Percentiles rank a stretch among this genome's conserved stretches.
Evolutionary conservation across 2,113 vertebrate species (phyloP).

Genomic region (Passer domesticus): DNA sequence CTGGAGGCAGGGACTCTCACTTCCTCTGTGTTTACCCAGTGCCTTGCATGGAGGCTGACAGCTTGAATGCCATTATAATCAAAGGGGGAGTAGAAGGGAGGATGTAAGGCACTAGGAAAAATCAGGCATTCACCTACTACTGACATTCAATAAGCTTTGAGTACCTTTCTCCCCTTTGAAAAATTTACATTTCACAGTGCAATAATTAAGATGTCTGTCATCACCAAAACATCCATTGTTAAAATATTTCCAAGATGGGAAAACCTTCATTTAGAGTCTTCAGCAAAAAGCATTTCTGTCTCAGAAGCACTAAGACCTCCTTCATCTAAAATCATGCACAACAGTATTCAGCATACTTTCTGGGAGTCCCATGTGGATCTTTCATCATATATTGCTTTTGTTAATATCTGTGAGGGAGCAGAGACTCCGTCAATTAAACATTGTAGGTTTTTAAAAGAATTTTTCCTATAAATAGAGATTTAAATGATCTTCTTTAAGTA

Average conservation of each 20-base stretch:
- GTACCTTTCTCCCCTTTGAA: neutral
- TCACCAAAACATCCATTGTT: conserved; percentile 11
- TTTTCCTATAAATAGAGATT: conserved; percentile 53
- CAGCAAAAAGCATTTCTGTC: neutral
- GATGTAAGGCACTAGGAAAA: neutral
- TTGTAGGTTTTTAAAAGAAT: neutral
- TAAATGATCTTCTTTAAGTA: conserved; percentile 52
- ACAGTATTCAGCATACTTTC: neutral
- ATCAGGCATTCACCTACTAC: neutral
- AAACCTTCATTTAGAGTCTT: neutral
- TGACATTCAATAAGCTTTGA: neutral
- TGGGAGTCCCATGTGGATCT: neutral
- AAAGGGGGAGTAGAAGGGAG: neutral
- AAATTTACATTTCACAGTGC: neutral
- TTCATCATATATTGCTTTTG: neutral
- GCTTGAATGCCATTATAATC: neutral
- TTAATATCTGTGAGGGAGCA: neutral
- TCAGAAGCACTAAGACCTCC: neutral
- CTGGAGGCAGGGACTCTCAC: neutral
- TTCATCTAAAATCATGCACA: neutral
- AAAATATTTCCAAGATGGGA: neutral
- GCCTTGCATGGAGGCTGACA: neutral
- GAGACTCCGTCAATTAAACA: neutral
- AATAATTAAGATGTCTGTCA: conserved; percentile 31
- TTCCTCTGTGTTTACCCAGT: neutral